These are phyloP conservation scores for Colinus virginianus DNA, from an alignment of 2,113 vertebrate genomes.

Conservation along the genomic window DNA sequence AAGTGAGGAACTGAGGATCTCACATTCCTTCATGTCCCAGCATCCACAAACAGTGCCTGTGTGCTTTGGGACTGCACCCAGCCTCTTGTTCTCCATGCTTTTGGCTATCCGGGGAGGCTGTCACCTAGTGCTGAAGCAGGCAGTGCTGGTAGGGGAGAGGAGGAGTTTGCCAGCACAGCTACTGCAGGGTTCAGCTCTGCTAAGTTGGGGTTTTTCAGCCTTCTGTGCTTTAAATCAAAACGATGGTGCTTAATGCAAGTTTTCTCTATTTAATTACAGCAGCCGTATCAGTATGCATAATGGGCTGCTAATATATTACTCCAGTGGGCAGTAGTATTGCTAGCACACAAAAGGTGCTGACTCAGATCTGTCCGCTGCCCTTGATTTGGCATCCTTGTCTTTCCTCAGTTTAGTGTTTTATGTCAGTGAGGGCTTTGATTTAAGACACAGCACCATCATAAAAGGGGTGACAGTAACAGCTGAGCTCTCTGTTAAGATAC, in stretches of 20 bases:
- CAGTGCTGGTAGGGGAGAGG: background rate
- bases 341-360: conserved; percentile 55
- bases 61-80: background rate
- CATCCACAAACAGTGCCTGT: background rate
- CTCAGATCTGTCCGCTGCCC: conserved; percentile 60
- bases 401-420: conserved; percentile 48
- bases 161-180: background rate
- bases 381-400: conserved; percentile 71
- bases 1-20: background rate
- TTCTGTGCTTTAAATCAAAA: conserved; percentile 52
- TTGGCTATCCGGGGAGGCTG: background rate
- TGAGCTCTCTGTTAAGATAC: conserved; percentile 65
- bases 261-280: conserved; percentile 57
- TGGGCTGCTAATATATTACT: conserved; percentile 56
- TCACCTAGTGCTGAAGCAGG: background rate
- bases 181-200: background rate
- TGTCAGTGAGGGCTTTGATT: conserved; percentile 58
- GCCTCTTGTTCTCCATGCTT: background rate
- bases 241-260: background rate
- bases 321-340: background rate
- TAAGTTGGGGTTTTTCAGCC: background rate
- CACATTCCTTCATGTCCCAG: background rate
- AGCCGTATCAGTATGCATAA: conserved; percentile 25
- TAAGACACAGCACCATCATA: conserved; percentile 42
- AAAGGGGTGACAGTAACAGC: conserved; percentile 62